Base-by-base conservation (phyloP, 2,797 vertebrate species). In the Macroramphosus scolopax region DNA sequence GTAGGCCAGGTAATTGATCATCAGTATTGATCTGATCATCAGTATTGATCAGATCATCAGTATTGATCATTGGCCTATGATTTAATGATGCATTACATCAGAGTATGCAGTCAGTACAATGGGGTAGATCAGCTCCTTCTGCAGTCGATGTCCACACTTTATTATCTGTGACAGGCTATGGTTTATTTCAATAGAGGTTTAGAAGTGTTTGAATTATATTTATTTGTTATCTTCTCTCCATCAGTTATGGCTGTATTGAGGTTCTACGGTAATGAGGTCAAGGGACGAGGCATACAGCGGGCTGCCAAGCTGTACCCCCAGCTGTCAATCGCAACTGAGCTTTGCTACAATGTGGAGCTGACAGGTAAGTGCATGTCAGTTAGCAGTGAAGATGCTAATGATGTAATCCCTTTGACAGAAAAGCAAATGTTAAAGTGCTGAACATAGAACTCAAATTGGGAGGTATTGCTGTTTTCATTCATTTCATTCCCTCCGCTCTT, bases 311-410 rank as follows among this genome's bases (percentile, higher is more conserved):
- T 85, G 37, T 73, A 62, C 65, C 87, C 88, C 1, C 60, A 81
- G 22, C 79, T 89, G 62, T 77, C 80, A 38, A 63, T 89, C 74
- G 53, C 44, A 24, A 69, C 80, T 0, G 90, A 92, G 70, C 77
- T 81, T 47, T 92, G 91, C 80, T 92, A 88, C 87, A 92, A 91
- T 22, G 89, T 91, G 37, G 91, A 91, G 61, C 67, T 91, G 72
- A 85, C 78, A 5, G 86, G 90, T 91, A 63, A 85, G 84, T 57
- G 37, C 24, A 2, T 26, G 25, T 10, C 25, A 6, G 2, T 6
- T 6, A 26, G 25, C 25, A 6, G 25, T 10, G 9, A 35, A 18
- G 5, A 17, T 17, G 1, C 9, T 8, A 15, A 44, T 4, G 4
- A 7, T n/a, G n/a, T n/a, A n/a, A n/a, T n/a, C n/a, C n/a, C 16